These are phyloP conservation scores for human (Homo sapiens) DNA, from an alignment of 2,113 vertebrate species.

Conservation along the genomic window DNA sequence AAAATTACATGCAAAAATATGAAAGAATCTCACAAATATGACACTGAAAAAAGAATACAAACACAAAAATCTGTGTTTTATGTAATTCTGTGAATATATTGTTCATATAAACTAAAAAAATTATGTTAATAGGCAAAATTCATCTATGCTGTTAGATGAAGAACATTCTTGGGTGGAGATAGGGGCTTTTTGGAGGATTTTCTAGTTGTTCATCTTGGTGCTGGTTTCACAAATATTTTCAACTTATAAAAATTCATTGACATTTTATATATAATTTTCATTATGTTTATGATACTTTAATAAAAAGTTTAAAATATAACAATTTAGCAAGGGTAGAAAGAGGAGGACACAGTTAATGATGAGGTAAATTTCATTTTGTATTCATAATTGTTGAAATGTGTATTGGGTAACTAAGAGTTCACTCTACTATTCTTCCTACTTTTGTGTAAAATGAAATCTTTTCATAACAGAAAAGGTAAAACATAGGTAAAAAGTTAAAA, in stretches of 20 bases:
- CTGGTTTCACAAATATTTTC: not conserved
- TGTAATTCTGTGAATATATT: not conserved
- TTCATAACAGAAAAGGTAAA: not conserved
- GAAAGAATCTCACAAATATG: not conserved
- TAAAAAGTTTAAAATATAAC: not conserved
- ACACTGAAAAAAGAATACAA: not conserved
- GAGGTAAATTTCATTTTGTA: not conserved
- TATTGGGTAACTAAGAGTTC: not conserved
- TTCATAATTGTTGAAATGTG: not conserved
- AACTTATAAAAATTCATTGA: not conserved
- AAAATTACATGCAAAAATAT: not conserved
- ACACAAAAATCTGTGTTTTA: not conserved
- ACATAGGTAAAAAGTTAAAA: not conserved
- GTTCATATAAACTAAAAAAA: not conserved
- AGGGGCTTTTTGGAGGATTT: not conserved
- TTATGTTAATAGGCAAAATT: not conserved
- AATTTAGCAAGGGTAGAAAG: not conserved
- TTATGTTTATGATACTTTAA: not conserved
- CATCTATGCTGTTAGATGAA: not conserved
- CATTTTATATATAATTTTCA: not conserved
- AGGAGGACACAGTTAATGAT: not conserved
- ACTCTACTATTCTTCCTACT: not conserved
- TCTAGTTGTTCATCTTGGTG: not conserved
- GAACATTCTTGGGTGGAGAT: not conserved
- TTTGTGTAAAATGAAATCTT: not conserved